A percentile compares a stretch with the other conserved stretches of the same genome.
These are phyloP conservation scores for Mandrillus leucophaeus DNA, from an alignment of 2,113 vertebrate genomes.

Conservation along the genomic window DNA sequence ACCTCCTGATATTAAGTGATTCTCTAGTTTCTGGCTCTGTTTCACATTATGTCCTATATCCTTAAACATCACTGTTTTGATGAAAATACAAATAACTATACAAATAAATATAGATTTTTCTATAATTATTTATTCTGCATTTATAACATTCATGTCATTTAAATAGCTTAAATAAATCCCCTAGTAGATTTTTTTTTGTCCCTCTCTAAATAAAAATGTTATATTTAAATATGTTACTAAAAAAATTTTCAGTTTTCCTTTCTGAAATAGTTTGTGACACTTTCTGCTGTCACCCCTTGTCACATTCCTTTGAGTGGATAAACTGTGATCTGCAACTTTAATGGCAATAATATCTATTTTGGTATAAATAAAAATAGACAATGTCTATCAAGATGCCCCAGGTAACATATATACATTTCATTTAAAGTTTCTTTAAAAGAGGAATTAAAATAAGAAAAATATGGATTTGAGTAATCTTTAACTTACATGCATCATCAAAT, in stretches of 20 bases:
- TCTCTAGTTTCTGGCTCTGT: not conserved
- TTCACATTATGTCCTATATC: not conserved
- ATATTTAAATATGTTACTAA: not conserved
- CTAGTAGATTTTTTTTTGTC: not conserved
- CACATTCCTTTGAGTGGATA: not conserved
- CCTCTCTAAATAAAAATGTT: not conserved
- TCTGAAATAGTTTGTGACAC: slow-evolving; percentile 5
- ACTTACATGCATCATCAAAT: not conserved
- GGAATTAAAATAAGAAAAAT: not conserved
- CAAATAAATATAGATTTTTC: not conserved
- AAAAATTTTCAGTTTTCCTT: not conserved
- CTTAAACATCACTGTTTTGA: not conserved
- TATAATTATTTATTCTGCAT: not conserved
- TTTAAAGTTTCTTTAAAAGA: not conserved
- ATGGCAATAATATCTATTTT: not conserved
- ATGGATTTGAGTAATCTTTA: not conserved
- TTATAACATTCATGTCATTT: not conserved
- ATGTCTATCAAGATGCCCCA: not conserved
- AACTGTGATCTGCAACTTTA: not conserved
- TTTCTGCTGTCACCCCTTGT: not conserved
- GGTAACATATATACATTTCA: not conserved
- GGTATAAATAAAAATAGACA: not conserved
- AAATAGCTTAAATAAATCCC: not conserved
- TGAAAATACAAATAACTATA: not conserved
- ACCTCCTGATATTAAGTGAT: not conserved